Evolutionary conservation across 2,888 invertebrate genomes (phyloP).

Genomic region (Pharmacophagus antenor): DNA sequence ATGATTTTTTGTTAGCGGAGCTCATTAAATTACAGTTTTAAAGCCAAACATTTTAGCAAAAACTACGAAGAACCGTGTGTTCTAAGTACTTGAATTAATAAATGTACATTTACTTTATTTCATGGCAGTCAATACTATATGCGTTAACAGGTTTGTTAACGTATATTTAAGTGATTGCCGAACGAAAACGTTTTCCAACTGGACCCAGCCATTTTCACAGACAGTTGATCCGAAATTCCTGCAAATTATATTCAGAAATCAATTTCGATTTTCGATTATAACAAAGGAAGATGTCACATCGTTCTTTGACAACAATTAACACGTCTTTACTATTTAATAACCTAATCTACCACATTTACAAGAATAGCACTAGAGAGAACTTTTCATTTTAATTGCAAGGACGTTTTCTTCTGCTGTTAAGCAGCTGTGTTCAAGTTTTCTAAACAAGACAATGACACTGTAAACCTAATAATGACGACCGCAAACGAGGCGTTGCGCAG

Average conservation of each 20-base stretch:
- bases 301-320: no score
- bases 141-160: no score
- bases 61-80: neutral
- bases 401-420: neutral
- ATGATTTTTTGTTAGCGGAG: neutral
- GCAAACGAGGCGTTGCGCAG: neutral
- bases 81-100: neutral
- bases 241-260: neutral
- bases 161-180: neutral
- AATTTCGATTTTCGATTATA: no score
- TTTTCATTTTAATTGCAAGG: no score
- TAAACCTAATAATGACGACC: neutral
- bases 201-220: neutral
- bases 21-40: neutral
- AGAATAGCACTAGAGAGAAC: no score
- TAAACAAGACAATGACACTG: neutral
- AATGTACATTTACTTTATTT: neutral
- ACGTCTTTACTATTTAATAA: no score
- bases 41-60: neutral
- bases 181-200: neutral
- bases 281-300: no score
- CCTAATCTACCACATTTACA: no score
- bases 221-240: neutral
- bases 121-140: no score
- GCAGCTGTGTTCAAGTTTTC: neutral